Base-by-base conservation (phyloP, 2,888 invertebrate genomes). In the Acronicta alni region DNA sequence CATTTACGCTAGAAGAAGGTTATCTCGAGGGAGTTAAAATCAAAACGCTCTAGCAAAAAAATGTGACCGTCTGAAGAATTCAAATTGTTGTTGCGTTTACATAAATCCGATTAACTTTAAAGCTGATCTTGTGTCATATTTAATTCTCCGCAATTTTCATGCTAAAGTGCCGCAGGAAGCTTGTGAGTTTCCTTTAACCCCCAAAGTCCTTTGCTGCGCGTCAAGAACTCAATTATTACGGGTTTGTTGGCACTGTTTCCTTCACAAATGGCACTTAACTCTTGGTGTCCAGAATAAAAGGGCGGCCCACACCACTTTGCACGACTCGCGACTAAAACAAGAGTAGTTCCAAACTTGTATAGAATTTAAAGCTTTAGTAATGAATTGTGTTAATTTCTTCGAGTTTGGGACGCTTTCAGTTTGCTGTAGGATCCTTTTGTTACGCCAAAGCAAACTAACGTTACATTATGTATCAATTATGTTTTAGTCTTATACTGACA, bases 331-430 rank as follows among this genome's bases (percentile, higher is more conserved):
- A 44, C 57, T 49, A 32, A 61, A 72, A 72, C 69, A 65, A 66
- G 44, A 57, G 58, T 57, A 67, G 71, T 67, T 47, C 30, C 16
- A 46, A 70, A 72, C 72, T 75, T 72, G 41, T 57, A 58, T 59
- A 47, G 61, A 67, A 68, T 73, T 61, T 67, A 58, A 69, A 66
- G 58, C 64, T 61, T 54, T 35, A 14, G 67, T 67, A 73, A 74
- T 77, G 51, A 75, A 73, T 75, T 70, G 62, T 55, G 55, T 63
- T 73, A 69, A 75, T 71, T 66, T 75, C 67, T 66, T 65, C 43
- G 57, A 64, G 69, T 69, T 67, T 55, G 52, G 30, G 16, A 32
- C 37, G 48, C 42, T 67, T 54, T 7, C 14, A 30, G 30, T 12
- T 30, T 30, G 10, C 30, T 30, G 54, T 51, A 63, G 47, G 52